phyloP scores from a whole-genome alignment of 2,113 vertebrate species.

The Myotis davidii region DNA sequence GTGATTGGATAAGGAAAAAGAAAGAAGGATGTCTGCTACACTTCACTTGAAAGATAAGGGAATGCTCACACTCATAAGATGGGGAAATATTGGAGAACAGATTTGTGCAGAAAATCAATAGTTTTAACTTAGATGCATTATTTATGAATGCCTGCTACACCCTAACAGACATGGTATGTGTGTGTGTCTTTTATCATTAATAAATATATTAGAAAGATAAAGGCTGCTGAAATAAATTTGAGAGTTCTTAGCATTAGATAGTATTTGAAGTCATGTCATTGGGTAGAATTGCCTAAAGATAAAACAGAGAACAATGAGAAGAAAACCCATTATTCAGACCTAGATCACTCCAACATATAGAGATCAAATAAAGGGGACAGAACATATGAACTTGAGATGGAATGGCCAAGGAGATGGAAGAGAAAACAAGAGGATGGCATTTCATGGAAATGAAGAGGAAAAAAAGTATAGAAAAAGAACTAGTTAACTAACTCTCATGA shows the following conservation, averaged over 20 bases:
- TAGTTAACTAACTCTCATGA: background rate
- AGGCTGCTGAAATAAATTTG: background rate
- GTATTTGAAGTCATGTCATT: background rate
- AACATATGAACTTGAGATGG: background rate
- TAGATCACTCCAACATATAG: background rate
- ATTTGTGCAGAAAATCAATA: background rate
- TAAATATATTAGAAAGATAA: background rate
- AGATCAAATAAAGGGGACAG: background rate
- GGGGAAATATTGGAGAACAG: background rate
- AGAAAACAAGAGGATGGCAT: background rate
- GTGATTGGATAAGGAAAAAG: background rate
- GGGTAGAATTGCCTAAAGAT: background rate
- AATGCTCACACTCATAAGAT: background rate
- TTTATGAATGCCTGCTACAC: background rate
- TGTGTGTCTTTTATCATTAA: background rate
- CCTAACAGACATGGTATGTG: background rate
- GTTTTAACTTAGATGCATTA: background rate
- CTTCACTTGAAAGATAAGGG: background rate
- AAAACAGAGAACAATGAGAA: background rate
- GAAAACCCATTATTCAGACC: background rate
- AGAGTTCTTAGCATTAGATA: background rate
- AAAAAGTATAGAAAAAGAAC: background rate
- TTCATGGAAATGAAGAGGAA: background rate
- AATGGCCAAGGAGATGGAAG: background rate
- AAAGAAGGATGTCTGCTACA: background rate